Conservation (phyloP, 2,888 invertebrate species). For the Drosophila limbata region DNA sequence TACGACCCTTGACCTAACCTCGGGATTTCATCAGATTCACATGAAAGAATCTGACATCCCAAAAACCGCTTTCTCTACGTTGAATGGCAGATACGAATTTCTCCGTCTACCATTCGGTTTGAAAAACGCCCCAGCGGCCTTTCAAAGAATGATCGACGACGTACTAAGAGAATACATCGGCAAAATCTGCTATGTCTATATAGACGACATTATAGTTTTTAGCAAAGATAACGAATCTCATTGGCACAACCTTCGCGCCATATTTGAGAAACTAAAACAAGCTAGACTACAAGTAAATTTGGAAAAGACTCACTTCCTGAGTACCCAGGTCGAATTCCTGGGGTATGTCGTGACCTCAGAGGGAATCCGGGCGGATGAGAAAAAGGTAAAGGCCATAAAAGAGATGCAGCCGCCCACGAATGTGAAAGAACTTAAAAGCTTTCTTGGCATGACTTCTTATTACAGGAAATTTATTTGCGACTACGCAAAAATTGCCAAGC, state of each 20-base stretch:
- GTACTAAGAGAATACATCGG: slow-evolving; percentile 46
- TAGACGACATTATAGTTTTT: slow-evolving; percentile 19
- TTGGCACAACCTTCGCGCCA: background rate
- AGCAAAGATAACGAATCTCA: slow-evolving; percentile 14
- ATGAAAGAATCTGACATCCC: slow-evolving; percentile 3
- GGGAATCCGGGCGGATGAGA: background rate
- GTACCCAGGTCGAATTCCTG: slow-evolving; percentile 11
- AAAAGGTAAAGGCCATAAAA: background rate
- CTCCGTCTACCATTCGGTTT: background rate
- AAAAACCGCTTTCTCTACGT: background rate
- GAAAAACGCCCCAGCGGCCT: slow-evolving; percentile 5
- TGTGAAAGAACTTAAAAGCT: slow-evolving; percentile 4
- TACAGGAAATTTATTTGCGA: background rate
- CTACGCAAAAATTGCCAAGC: slow-evolving; percentile 1
- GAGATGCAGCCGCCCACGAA: background rate
- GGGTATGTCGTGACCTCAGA: slow-evolving; percentile 2
- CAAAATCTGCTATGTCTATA: slow-evolving; percentile 42
- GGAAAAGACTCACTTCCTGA: slow-evolving; percentile 6
- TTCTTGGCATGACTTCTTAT: background rate
- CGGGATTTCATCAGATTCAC: slow-evolving; percentile 58
- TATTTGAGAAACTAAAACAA: background rate
- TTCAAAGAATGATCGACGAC: slow-evolving; percentile 53
- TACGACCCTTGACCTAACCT: slow-evolving; percentile 52
- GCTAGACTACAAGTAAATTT: slow-evolving; percentile 6
- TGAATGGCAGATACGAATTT: background rate